Evolutionary conservation across 2,113 vertebrate genomes (phyloP).

Genomic region (Chunga burmeisteri): DNA sequence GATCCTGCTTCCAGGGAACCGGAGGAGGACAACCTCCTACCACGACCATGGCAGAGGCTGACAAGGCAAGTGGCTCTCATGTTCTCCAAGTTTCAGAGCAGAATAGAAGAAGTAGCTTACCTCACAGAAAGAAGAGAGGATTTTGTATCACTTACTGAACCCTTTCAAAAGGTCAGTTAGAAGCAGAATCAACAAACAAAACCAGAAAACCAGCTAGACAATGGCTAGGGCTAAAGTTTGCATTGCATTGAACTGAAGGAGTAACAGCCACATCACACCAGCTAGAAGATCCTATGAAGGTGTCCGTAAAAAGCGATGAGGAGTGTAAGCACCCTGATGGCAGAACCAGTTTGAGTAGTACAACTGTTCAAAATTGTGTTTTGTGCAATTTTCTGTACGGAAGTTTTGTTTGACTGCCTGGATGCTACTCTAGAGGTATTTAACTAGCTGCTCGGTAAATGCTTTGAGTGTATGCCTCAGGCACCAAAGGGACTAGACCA

Average conservation of each 20-base stretch:
- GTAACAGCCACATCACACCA: neutral
- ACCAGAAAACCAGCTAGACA: neutral
- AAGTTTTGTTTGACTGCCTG: neutral
- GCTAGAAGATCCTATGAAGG: neutral
- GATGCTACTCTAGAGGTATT: neutral
- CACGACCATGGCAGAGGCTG: neutral
- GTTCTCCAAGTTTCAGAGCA: accelerated
- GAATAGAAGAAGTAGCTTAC: neutral
- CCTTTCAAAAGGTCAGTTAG: neutral
- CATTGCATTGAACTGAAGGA: neutral
- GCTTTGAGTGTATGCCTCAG: neutral
- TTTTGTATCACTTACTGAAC: neutral
- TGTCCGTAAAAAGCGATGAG: neutral
- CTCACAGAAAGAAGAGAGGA: neutral
- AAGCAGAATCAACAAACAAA: neutral
- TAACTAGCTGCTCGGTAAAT: neutral
- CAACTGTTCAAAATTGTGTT: neutral
- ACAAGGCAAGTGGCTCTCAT: neutral
- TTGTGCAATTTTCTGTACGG: neutral
- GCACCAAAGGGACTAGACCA: neutral
- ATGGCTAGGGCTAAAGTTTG: neutral
- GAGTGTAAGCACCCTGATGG: neutral
- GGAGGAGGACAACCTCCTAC: neutral
- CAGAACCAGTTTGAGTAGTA: neutral
- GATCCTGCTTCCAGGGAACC: neutral